Evolutionary conservation across 2,888 invertebrate species (phyloP).

Genomic region (Philereme vetulata): DNA sequence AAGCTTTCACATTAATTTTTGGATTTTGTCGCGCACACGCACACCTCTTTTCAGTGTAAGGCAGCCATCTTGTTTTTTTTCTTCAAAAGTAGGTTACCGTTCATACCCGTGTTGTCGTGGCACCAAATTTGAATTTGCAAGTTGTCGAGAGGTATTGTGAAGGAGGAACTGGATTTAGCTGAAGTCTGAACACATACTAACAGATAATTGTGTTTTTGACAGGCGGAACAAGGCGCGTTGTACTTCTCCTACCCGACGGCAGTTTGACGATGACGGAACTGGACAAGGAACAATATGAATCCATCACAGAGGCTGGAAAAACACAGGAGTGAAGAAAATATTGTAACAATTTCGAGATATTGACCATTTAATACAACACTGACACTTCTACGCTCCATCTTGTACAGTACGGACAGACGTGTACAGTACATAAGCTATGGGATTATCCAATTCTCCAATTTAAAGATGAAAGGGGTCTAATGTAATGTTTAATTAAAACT

Average conservation of each 20-base stretch:
- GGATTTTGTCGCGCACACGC: too few relatives aligned
- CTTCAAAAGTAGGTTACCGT: too few relatives aligned
- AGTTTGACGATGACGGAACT: constrained; percentile 94
- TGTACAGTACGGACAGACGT: constrained; percentile 9
- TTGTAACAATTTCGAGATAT: constrained; percentile 2
- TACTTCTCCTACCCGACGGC: constrained; percentile 92
- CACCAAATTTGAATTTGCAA: too few relatives aligned
- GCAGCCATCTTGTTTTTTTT: too few relatives aligned
- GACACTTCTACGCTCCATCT: not conserved
- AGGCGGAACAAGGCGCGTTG: constrained; percentile 93
- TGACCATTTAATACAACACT: constrained; percentile 9
- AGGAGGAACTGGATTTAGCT: too few relatives aligned
- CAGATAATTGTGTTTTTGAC: constrained; percentile 16
- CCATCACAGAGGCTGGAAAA: constrained; percentile 83
- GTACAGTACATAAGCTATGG: constrained; percentile 4
- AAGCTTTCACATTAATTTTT: too few relatives aligned
- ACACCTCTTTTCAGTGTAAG: too few relatives aligned
- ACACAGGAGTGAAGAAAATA: constrained; percentile 74
- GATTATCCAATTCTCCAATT: constrained; percentile 4
- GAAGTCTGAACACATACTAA: too few relatives aligned
- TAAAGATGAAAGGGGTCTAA: constrained; percentile 5
- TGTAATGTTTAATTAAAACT: constrained; percentile 13
- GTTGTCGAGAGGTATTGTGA: too few relatives aligned
- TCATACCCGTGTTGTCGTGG: too few relatives aligned
- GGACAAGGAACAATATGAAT: constrained; percentile 92